Evolutionary conservation across 1,140 invertebrate species (phyloP).

Genomic region (Drosophila pruinosa): DNA sequence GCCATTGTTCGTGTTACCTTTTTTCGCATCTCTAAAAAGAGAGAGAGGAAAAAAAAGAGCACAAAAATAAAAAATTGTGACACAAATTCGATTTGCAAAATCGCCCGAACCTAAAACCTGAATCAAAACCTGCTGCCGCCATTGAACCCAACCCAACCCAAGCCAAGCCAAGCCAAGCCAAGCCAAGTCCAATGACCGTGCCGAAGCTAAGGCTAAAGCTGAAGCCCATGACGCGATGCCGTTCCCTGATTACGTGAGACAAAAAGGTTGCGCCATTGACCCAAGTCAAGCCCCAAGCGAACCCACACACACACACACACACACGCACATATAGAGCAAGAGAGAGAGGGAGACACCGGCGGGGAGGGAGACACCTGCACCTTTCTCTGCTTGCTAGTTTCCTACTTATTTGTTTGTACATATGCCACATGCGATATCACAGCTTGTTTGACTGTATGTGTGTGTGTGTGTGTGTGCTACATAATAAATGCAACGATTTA

Average conservation of each 20-base stretch:
- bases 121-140: neutral
- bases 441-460: neutral
- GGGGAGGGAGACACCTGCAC: neutral
- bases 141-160: too few relatives aligned
- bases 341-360: neutral
- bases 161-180: too few relatives aligned
- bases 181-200: conserved; percentile 31
- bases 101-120: conserved; percentile 11
- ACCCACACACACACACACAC: neutral
- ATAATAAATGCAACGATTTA: conserved; percentile 37
- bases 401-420: conserved; percentile 32
- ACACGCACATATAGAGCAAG: neutral
- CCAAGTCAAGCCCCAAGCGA: neutral
- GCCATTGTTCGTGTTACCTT: conserved; percentile 26
- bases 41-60: neutral
- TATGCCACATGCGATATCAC: conserved; percentile 20
- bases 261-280: conserved; percentile 11
- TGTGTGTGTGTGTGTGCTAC: neutral
- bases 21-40: conserved; percentile 5
- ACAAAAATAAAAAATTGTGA: conserved; percentile 31
- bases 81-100: conserved; percentile 57
- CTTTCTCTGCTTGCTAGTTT: neutral
- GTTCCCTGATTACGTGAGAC: conserved; percentile 36
- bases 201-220: neutral
- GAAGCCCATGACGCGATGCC: conserved; percentile 33